Conservation (phyloP, 2,113 vertebrate genomes). For the Onychostruthus taczanowskii region DNA sequence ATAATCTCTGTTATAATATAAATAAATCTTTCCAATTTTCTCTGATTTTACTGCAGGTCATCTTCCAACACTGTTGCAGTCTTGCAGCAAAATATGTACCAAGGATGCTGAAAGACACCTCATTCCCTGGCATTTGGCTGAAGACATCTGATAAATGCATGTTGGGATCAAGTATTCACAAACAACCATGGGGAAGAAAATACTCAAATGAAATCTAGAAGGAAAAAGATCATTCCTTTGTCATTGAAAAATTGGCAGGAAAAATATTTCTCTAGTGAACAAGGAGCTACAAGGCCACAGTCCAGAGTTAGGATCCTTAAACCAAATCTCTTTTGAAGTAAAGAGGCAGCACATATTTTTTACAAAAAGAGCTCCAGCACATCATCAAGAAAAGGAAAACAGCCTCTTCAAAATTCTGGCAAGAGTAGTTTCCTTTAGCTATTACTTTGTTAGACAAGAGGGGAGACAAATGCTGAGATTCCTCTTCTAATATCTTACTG, state of each 20-base stretch:
- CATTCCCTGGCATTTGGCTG: neutral
- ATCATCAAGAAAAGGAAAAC: neutral
- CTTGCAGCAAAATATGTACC: neutral
- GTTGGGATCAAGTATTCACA: neutral
- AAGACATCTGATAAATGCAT: neutral
- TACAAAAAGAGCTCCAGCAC: neutral
- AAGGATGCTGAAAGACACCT: neutral
- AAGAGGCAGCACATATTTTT: neutral
- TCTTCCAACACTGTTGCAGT: neutral
- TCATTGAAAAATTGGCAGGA: neutral
- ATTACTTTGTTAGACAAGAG: neutral
- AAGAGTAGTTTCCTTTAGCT: neutral
- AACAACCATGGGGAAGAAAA: neutral
- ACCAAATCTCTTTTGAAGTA: neutral
- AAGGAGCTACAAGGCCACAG: neutral
- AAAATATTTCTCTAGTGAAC: neutral
- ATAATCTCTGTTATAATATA: neutral
- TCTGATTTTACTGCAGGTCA: neutral
- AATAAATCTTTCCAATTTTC: neutral
- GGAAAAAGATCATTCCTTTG: neutral
- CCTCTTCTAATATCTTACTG: rapidly evolving
- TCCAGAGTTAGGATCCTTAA: neutral
- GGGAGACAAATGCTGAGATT: neutral
- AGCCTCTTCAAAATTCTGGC: neutral
- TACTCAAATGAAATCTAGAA: neutral